phyloP scores from a whole-genome alignment of 1,140 invertebrate genomes.

The Alviniconcha marisindica region DNA sequence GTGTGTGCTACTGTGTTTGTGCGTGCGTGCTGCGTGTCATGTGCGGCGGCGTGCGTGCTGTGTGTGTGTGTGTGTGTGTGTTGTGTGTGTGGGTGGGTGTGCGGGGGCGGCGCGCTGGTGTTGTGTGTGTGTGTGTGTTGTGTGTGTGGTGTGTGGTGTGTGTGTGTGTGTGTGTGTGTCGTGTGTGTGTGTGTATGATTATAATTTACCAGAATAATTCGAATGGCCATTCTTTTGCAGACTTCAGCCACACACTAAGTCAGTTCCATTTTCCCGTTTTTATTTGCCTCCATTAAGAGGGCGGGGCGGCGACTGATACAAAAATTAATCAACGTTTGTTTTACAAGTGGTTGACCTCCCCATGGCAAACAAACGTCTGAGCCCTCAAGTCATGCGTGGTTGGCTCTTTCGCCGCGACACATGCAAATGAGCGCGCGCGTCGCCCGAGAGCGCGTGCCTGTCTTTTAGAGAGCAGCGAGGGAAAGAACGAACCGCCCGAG shows the following conservation, averaged over 20 bases:
- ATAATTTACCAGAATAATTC: not conserved
- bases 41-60: too few species aligned
- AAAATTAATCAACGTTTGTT: conserved; percentile 40
- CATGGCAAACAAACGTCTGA: not conserved
- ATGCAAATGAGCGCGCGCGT: conserved; percentile 42
- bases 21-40: too few species aligned
- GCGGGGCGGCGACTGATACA: not conserved
- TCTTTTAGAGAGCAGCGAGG: not conserved
- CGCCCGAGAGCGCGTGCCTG: conserved; percentile 29
- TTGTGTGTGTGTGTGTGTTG: not conserved
- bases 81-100: not conserved
- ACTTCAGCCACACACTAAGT: not conserved
- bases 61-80: conserved; percentile 1
- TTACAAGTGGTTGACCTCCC: conserved; percentile 32
- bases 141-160: not conserved
- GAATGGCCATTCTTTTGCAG: too few species aligned
- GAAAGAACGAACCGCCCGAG: not conserved
- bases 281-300: not conserved
- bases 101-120: not conserved
- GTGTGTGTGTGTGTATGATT: not conserved
- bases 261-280: not conserved
- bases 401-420: conserved; percentile 32
- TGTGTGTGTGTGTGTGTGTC: not conserved
- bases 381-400: conserved; percentile 22
- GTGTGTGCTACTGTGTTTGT: not conserved